Percentiles rank a stretch among this genome's conserved stretches.
Evolutionary conservation across 2,113 vertebrate genomes (phyloP).

Genomic region (Megaptera novaeangliae): DNA sequence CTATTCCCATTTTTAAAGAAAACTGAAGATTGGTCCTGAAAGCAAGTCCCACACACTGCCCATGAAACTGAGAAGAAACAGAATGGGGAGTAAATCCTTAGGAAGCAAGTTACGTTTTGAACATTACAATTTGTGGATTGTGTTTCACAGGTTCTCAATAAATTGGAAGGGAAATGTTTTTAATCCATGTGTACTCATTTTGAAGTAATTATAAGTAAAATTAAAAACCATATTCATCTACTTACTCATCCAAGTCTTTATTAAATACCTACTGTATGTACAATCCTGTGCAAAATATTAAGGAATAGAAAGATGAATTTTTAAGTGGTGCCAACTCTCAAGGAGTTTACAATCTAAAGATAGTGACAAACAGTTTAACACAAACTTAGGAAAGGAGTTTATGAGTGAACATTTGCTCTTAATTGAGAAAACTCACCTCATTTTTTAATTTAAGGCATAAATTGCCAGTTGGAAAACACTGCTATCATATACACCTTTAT

Average conservation of each 20-base stretch:
- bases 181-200: neutral
- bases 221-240: constrained; percentile 7
- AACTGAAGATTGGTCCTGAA: neutral
- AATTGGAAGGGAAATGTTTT: neutral
- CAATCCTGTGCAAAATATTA: neutral
- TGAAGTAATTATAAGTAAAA: neutral
- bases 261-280: neutral
- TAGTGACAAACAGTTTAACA: neutral
- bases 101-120: neutral
- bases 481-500: neutral
- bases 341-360: constrained; percentile 11
- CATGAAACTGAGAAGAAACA: neutral
- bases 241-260: constrained; percentile 2
- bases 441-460: constrained; percentile 8
- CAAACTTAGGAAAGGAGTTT: neutral
- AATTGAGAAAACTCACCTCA: neutral
- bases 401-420: neutral
- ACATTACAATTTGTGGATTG: neutral
- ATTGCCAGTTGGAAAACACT: neutral
- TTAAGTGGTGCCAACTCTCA: constrained; percentile 4
- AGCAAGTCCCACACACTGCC: neutral
- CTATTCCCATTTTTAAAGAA: neutral
- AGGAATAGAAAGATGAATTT: constrained; percentile 26
- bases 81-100: neutral
- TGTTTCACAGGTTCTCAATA: neutral